These are phyloP conservation scores for Brenthis ino DNA, from an alignment of 2,888 invertebrate species.

Conservation along the genomic window DNA sequence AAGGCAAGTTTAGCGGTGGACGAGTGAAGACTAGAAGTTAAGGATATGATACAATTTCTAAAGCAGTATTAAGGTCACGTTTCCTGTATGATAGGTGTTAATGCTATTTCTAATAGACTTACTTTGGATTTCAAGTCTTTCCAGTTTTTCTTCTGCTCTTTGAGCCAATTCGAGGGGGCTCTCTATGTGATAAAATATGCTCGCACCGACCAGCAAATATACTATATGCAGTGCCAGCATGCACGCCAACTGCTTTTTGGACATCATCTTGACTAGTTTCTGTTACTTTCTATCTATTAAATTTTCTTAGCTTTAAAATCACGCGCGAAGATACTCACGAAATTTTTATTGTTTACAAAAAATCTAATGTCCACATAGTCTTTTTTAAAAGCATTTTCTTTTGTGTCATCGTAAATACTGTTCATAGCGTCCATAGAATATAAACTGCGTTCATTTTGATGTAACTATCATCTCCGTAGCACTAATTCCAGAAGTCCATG, in stretches of 20 bases:
- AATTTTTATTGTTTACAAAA: slow-evolving; percentile 45
- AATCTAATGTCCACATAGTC: slow-evolving; percentile 60
- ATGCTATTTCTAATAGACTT: slow-evolving; percentile 57
- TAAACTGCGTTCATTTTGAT: slow-evolving; percentile 46
- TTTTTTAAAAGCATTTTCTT: slow-evolving; percentile 48
- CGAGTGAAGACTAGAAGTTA: slow-evolving; percentile 33
- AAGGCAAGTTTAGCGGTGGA: slow-evolving; percentile 12
- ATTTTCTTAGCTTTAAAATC: slow-evolving; percentile 29
- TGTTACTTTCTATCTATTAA: slow-evolving; percentile 41
- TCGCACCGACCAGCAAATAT: slow-evolving; percentile 91
- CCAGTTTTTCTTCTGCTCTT: slow-evolving; percentile 81
- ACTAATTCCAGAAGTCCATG: slow-evolving; percentile 53
- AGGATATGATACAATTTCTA: slow-evolving; percentile 40
- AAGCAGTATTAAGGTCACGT: slow-evolving; percentile 33
- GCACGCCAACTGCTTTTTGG: slow-evolving; percentile 90
- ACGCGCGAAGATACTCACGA: slow-evolving; percentile 30
- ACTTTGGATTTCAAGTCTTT: slow-evolving; percentile 88
- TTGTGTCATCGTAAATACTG: slow-evolving; percentile 49
- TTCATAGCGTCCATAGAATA: slow-evolving; percentile 51
- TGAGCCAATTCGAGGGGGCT: slow-evolving; percentile 85
- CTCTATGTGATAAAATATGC: slow-evolving; percentile 92
- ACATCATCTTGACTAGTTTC: slow-evolving; percentile 85
- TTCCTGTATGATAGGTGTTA: slow-evolving; percentile 32
- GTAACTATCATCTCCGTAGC: slow-evolving; percentile 49
- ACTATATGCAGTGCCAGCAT: slow-evolving; percentile 88